phyloP scores from a whole-genome alignment of 2,797 vertebrate genomes.

The Clarias laeviceps region DNA sequence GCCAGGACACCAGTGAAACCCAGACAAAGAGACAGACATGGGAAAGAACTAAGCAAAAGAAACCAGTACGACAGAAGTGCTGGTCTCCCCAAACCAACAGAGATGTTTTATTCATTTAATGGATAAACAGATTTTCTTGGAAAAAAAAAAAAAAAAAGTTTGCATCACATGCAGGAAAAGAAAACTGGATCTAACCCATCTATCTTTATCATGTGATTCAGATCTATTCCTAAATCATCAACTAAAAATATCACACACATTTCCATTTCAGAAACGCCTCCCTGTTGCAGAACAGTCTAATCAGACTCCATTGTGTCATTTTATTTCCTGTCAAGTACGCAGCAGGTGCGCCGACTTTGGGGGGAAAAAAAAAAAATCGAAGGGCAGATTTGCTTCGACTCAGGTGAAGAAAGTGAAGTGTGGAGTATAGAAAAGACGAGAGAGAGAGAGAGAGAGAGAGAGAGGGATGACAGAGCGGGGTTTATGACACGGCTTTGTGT shows the following conservation, averaged over 20 bases:
- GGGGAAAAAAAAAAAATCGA: neutral
- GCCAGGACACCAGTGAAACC: neutral
- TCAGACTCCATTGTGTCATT: neutral
- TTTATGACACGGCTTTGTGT: constrained; percentile 43
- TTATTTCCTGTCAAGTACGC: neutral
- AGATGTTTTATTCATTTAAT: neutral
- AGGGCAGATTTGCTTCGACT: constrained; percentile 31
- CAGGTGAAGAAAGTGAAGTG: constrained; percentile 47
- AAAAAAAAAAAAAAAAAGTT: neutral
- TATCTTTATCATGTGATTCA: neutral
- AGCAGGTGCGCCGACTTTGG: neutral
- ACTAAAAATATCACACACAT: neutral
- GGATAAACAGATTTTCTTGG: no score
- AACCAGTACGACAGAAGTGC: neutral
- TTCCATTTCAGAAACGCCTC: neutral
- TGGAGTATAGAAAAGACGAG: constrained; percentile 40
- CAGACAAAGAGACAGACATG: constrained; percentile 12
- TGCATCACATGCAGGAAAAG: neutral
- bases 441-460: constrained; percentile 7
- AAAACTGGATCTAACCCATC: neutral
- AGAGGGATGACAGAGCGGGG: constrained; percentile 21
- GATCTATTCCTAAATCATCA: neutral
- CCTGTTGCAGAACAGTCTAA: neutral
- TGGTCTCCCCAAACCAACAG: neutral
- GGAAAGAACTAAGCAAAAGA: neutral